phyloP scores from a whole-genome alignment of 2,113 vertebrate genomes.

The Thalassoma bifasciatum region DNA sequence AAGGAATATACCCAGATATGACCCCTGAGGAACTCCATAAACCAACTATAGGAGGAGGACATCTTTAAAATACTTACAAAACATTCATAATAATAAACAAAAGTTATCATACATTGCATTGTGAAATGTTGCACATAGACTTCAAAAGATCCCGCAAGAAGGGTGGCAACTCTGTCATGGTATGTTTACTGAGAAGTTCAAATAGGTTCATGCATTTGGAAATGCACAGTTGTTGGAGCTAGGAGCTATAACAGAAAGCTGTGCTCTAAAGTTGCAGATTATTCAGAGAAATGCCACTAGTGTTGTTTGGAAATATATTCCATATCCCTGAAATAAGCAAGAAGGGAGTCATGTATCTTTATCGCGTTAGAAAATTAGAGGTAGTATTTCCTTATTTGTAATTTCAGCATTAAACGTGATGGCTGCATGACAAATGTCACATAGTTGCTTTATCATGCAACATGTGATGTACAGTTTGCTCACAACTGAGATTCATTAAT shows the following conservation, averaged over 20 bases:
- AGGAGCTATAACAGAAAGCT: too few species aligned
- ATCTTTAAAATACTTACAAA: not conserved
- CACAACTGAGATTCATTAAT: not conserved
- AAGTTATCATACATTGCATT: constrained; percentile 1
- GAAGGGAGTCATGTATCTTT: too few species aligned
- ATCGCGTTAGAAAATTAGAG: not conserved
- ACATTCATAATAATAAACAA: not conserved
- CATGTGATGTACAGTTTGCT: not conserved
- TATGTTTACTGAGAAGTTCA: constrained; percentile 59
- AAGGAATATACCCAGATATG: not conserved
- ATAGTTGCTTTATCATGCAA: not conserved
- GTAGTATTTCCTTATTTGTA: not conserved
- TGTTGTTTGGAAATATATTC: too few species aligned
- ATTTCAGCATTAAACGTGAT: not conserved
- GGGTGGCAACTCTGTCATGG: constrained; percentile 13
- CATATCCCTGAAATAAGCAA: too few species aligned
- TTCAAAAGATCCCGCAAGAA: constrained; percentile 30
- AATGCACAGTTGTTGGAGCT: not conserved
- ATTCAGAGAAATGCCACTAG: too few species aligned
- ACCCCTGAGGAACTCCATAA: constrained; percentile 9
- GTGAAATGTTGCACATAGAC: constrained; percentile 29
- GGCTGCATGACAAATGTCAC: not conserved
- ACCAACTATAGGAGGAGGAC: not conserved
- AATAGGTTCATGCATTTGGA: constrained; percentile 34
- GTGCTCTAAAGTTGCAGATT: too few species aligned